Evolutionary conservation across 2,797 vertebrate species (phyloP).

Genomic region (Parauchenoglanis ngamensis): DNA sequence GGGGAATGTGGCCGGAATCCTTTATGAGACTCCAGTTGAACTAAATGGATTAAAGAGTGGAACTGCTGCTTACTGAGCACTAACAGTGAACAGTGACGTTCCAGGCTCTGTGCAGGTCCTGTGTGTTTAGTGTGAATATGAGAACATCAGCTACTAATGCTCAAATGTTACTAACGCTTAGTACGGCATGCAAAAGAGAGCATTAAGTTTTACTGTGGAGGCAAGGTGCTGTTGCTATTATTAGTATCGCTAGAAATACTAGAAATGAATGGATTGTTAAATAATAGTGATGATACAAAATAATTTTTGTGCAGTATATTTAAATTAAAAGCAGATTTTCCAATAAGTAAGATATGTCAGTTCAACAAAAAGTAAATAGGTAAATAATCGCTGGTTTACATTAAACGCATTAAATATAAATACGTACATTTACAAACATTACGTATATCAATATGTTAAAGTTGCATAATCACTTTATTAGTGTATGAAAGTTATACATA

Average conservation of each 20-base stretch:
- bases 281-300: neutral
- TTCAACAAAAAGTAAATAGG: neutral
- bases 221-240: neutral
- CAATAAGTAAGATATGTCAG: neutral
- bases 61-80: neutral
- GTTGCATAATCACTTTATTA: neutral
- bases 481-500: neutral
- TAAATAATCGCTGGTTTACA: neutral
- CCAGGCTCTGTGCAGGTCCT: too few species aligned
- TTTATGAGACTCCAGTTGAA: slow-evolving; percentile 18
- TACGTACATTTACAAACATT: neutral
- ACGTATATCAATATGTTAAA: neutral
- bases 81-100: neutral
- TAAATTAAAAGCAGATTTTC: too few species aligned
- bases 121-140: neutral
- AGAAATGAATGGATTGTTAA: neutral
- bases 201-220: neutral
- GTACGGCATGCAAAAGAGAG: neutral
- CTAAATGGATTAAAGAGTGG: slow-evolving; percentile 27
- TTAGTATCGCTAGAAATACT: neutral
- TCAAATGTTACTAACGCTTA: neutral
- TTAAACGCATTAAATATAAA: neutral
- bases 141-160: neutral
- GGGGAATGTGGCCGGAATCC: neutral
- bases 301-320: neutral